Evolutionary conservation across 2,113 vertebrate genomes (phyloP), one percentile per base, ranked within the genome.

Genomic region (Gobiocypris rarus): DNA sequence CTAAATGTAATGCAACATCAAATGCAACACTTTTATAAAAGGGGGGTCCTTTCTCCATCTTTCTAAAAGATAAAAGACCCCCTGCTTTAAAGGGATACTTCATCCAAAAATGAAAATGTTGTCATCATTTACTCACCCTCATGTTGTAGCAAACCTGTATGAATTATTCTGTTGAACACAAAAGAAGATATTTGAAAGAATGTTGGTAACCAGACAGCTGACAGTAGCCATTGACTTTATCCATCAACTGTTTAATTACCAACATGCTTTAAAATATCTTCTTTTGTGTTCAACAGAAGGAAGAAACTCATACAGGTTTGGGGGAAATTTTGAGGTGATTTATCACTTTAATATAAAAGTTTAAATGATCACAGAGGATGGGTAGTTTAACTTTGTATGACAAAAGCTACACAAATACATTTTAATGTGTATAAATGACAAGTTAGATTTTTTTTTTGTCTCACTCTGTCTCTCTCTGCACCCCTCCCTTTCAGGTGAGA

Each of bases 401-500:
- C 31, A 8, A n/a, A n/a, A 56, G 24, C 8, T 2, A 19, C 0
- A 14, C 52, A 7, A 8, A 19, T 34, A 13, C 31, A 34, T 41
- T 58, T 8, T 58, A 22, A 73, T 70, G 3, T 45, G 41, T 71
- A 22, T 2, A 24, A 22, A 71, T 3, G 38, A 0, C 3, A 41
- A 11, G 6, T 75, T 58, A 50, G 24, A 13, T 34, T 7, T 34
- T 3, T 34, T 3, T 13, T 48, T 65, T 80, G 4, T 31, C 24
- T 48, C 1, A 43, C 34, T 24, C 58, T 48, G 38, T 48, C 5
- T 5, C 13, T n/a, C 41, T 59, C 41, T 75, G 13, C 2, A 26
- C 43, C 48, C 28, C n/a, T 83, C 34, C n/a, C 52, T 73, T 41
- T 15, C 24, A 59, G 77, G 50, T 74, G 34, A 78, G 19, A n/a